phyloP scores from a whole-genome alignment of 2,797 vertebrate species.

The Characodon lateralis region DNA sequence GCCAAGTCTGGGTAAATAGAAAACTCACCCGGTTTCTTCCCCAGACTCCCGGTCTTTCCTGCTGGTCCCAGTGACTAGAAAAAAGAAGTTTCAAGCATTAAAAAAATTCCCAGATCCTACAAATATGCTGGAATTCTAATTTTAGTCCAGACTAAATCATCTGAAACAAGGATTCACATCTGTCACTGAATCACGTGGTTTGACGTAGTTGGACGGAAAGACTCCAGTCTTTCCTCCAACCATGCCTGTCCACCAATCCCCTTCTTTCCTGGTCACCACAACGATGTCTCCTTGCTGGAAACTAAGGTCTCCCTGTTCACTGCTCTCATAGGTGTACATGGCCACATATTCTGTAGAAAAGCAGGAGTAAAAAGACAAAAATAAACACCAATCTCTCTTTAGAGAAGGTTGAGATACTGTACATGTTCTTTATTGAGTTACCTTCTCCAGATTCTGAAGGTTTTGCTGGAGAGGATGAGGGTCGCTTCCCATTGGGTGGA shows the following conservation, averaged over 20 bases:
- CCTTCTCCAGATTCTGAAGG: slow-evolving; percentile 88
- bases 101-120: not conserved
- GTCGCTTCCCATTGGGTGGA: slow-evolving; percentile 91
- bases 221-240: slow-evolving; percentile 92
- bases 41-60: slow-evolving; percentile 95
- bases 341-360: slow-evolving; percentile 88
- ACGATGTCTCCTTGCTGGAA: slow-evolving; percentile 98
- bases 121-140: not conserved
- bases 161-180: slow-evolving; percentile 58
- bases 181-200: slow-evolving; percentile 88
- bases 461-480: slow-evolving; percentile 91
- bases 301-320: slow-evolving; percentile 96
- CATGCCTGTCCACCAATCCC: slow-evolving; percentile 98
- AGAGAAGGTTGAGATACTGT: not conserved
- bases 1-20: not conserved
- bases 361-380: not conserved
- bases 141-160: not conserved
- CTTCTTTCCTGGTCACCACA: slow-evolving; percentile 96
- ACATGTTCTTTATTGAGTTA: slow-evolving; percentile 57
- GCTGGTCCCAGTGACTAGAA: slow-evolving; percentile 88
- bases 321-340: slow-evolving; percentile 99
- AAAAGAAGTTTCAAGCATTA: not conserved
- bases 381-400: fast-evolving
- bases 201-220: slow-evolving; percentile 98
- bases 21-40: slow-evolving; percentile 95